Conservation (phyloP, 2,888 invertebrate species). For the Lithophane leautieri region DNA sequence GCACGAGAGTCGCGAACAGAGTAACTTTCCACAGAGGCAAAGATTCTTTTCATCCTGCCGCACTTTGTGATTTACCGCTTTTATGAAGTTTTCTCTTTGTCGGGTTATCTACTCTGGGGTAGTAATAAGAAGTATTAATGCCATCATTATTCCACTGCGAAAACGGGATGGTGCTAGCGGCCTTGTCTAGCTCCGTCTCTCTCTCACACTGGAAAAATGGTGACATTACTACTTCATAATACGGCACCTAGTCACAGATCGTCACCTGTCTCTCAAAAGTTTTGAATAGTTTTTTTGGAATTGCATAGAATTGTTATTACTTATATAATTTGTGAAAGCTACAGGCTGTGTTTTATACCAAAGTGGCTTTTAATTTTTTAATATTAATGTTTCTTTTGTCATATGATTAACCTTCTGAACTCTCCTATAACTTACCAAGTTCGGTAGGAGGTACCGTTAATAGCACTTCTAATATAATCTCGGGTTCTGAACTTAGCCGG, state of each 20-base stretch:
- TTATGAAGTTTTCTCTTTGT: background rate
- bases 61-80: background rate
- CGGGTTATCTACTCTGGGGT: background rate
- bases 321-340: background rate
- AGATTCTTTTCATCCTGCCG: background rate
- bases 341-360: background rate
- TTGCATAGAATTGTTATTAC: no score
- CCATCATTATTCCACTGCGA: no score
- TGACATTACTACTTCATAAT: no score
- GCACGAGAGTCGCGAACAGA: background rate
- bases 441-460: conserved; percentile 45
- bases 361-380: no score
- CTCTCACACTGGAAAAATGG: no score
- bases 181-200: no score
- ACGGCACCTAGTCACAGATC: background rate
- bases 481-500: conserved; percentile 53
- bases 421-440: conserved; percentile 1
- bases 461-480: conserved; percentile 58
- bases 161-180: no score
- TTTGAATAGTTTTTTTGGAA: background rate
- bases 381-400: background rate
- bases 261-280: background rate
- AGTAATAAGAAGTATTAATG: no score
- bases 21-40: background rate
- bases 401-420: conserved; percentile 12